Base-by-base conservation (phyloP, 2,797 vertebrate species). In the Pangasius larnaudii region DNA sequence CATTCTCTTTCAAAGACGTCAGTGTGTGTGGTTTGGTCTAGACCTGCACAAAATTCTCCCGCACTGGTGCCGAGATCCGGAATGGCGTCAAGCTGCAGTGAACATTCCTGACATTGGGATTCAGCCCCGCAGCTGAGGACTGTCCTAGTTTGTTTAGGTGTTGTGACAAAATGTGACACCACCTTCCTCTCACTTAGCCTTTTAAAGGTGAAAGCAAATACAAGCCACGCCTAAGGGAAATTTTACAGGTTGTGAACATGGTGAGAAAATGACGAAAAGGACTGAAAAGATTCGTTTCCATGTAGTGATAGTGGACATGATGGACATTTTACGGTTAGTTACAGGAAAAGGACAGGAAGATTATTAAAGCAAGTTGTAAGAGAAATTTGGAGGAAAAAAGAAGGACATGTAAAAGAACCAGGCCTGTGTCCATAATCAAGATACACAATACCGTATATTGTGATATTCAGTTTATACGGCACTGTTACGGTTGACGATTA, bases 61-160 rank as follows among this genome's bases (percentile, higher is more conserved):
- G 4, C 42, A 1, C 83, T 71, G n/a, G 5, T 36, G 61, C 36
- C 36, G 61, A 39, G 72, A 42, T 36, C 13, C 33, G 33, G 51
- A 67, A 80, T 13, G 78, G 61, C 56, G 46, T 88, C 65, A 63
- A 46, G 75, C 53, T 78, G 49, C 65, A 69, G 51, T 58, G 63
- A 67, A 65, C 33, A 13, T 30, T 84, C 74, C 82, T 87, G 88
- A 84, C 85, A 58, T n/a, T 86, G 75, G 42, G 84, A 63, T 74
- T 59, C 79, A 84, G 71, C 67, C 88, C 88, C n/a, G 59, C 65
- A 82, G 88, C 88, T 86, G 84, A 83, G 80, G 9, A 46, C n/a
- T 89, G 88, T 51, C 85, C 88, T 71, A 89, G 56, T 78, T 89
- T 58, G 72, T 86, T 86, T 78, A 84, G 49, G 61, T 42, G 69